Percentiles rank a stretch among this genome's conserved stretches.
phyloP scores from a whole-genome alignment of 2,888 invertebrate genomes.

The Harpalus rubripes region DNA sequence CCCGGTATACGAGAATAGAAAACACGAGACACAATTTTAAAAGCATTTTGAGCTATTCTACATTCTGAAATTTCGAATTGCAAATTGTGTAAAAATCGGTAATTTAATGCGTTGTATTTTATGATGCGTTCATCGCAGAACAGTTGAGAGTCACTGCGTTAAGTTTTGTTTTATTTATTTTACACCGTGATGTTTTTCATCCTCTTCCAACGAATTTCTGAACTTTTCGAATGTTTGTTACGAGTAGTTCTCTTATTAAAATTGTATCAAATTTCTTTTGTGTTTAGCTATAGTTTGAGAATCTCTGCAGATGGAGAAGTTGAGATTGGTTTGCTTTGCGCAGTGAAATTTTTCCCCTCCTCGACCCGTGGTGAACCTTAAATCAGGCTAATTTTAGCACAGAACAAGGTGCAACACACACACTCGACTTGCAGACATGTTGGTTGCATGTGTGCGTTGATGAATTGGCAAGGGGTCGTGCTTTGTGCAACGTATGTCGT shows the following conservation, averaged over 20 bases:
- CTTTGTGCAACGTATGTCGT: slow-evolving; percentile 30
- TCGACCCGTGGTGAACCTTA: slow-evolving; percentile 1
- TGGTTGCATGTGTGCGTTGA: slow-evolving; percentile 34
- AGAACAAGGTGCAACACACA: slow-evolving; percentile 22
- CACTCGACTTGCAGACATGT: slow-evolving; percentile 10
- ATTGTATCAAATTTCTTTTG: not conserved
- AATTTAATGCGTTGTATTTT: too few species aligned
- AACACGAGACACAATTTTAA: too few species aligned
- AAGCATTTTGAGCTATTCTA: too few species aligned
- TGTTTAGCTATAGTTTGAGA: not conserved
- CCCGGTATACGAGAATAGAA: too few species aligned
- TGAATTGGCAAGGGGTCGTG: slow-evolving; percentile 41
- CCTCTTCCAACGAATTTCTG: too few species aligned
- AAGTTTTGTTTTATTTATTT: too few species aligned
- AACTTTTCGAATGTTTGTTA: not conserved
- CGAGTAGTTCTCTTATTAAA: not conserved
- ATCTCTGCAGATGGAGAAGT: not conserved
- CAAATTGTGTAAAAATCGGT: too few species aligned
- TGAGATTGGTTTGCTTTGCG: slow-evolving; percentile 13
- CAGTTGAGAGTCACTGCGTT: too few species aligned
- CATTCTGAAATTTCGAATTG: too few species aligned
- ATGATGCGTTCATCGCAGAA: too few species aligned
- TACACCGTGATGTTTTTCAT: not conserved
- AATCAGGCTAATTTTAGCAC: slow-evolving; percentile 16
- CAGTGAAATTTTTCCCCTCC: slow-evolving; percentile 25